A percentile compares a stretch with the other conserved stretches of the same genome.
Evolutionary conservation across 2,888 invertebrate species (phyloP).

Genomic region (Hydrotaea cyrtoneurina): DNA sequence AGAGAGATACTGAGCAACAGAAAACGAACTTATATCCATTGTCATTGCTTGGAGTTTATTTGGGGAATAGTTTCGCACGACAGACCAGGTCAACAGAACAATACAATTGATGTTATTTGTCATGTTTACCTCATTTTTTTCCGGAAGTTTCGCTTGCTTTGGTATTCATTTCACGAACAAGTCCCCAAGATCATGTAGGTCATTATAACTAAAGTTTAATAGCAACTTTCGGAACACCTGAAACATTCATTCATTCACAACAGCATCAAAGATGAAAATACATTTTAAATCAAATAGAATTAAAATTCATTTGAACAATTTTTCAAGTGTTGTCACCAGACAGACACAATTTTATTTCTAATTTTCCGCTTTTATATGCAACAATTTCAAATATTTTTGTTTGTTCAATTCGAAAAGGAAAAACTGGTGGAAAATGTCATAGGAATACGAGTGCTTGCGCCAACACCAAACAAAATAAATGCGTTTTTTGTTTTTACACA

Average conservation of each 20-base stretch:
- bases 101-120: constrained; percentile 15
- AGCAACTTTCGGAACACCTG: not conserved
- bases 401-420: not conserved
- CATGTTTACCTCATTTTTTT: constrained; percentile 5
- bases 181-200: constrained; percentile 32
- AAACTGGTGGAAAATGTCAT: constrained; percentile 39
- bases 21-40: constrained; percentile 37
- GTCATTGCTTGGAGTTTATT: constrained; percentile 40
- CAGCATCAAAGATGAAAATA: not conserved
- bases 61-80: constrained; percentile 32
- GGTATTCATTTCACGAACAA: constrained; percentile 3
- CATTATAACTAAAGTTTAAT: constrained; percentile 3
- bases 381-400: constrained; percentile 32
- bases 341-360: constrained; percentile 10
- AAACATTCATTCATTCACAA: not conserved
- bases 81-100: not conserved
- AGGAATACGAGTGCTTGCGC: constrained; percentile 14
- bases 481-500: constrained; percentile 37
- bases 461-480: constrained; percentile 39
- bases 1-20: not conserved
- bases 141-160: not conserved
- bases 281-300: not conserved
- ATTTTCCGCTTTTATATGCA: constrained; percentile 24
- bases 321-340: not conserved
- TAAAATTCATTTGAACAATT: not conserved